phyloP scores from a whole-genome alignment of 2,113 vertebrate species.

The Petrocephalus microphthalmus region DNA sequence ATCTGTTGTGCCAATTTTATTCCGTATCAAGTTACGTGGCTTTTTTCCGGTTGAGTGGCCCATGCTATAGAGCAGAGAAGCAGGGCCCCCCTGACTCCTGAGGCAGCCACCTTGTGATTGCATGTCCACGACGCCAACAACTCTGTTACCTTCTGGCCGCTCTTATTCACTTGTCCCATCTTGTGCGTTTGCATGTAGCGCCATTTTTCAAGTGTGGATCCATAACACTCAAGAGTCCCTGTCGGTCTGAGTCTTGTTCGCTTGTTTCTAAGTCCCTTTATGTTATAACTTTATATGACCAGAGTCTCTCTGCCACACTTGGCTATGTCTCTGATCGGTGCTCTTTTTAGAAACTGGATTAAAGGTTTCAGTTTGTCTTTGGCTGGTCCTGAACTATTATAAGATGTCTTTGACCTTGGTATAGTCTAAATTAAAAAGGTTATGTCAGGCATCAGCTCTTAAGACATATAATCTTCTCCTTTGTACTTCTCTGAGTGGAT shows the following conservation, averaged over 20 bases:
- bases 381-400: constrained; percentile 56
- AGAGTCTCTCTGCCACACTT: constrained; percentile 28
- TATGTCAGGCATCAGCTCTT: constrained; percentile 45
- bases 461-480: constrained; percentile 48
- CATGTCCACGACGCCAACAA: not conserved
- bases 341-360: constrained; percentile 49
- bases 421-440: constrained; percentile 49
- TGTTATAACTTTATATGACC: constrained; percentile 40
- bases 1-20: not conserved
- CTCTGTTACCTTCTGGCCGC: not conserved
- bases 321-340: constrained; percentile 35
- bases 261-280: constrained; percentile 32
- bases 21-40: not conserved
- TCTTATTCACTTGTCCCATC: not conserved
- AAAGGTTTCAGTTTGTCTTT: constrained; percentile 56
- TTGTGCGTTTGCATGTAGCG: not conserved
- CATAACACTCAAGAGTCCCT: constrained; percentile 26
- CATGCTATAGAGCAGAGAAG: not conserved
- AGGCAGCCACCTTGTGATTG: not conserved
- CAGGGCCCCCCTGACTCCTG: not conserved
- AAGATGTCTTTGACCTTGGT: constrained; percentile 48
- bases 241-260: constrained; percentile 44
- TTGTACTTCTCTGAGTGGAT: constrained; percentile 25
- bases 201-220: not conserved
- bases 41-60: not conserved